Conservation (phyloP, 1,140 invertebrate genomes). For the Fopius arisanus region DNA sequence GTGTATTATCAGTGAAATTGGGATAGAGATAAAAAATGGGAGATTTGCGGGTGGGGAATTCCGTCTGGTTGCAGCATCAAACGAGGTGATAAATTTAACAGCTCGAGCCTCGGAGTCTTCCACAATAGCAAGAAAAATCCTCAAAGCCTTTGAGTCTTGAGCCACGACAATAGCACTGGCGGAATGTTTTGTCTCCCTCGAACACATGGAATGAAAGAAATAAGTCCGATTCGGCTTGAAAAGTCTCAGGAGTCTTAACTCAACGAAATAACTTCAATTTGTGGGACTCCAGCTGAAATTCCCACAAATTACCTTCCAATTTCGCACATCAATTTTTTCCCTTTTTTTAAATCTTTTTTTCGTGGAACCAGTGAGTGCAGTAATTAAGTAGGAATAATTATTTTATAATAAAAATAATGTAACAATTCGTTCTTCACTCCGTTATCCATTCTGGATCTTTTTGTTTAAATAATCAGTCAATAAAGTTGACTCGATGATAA, state of each 20-base stretch:
- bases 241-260: background rate
- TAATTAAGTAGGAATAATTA: too few relatives aligned
- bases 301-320: background rate
- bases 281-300: background rate
- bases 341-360: too few relatives aligned
- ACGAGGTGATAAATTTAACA: background rate
- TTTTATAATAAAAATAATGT: too few relatives aligned
- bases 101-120: background rate
- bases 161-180: background rate
- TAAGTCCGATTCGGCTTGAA: background rate
- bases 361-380: too few relatives aligned
- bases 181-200: background rate
- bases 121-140: background rate
- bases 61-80: background rate
- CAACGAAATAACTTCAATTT: background rate
- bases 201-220: slow-evolving; percentile 1
- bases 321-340: too few relatives aligned
- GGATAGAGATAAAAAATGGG: background rate
- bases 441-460: too few relatives aligned
- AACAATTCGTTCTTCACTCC: too few relatives aligned
- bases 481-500: too few relatives aligned
- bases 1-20: background rate
- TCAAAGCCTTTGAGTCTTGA: background rate
- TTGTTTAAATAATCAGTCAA: too few relatives aligned
- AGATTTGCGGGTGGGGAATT: background rate